These are phyloP conservation scores for Erpornis zantholeuca DNA, from an alignment of 2,113 vertebrate species.

Conservation along the genomic window DNA sequence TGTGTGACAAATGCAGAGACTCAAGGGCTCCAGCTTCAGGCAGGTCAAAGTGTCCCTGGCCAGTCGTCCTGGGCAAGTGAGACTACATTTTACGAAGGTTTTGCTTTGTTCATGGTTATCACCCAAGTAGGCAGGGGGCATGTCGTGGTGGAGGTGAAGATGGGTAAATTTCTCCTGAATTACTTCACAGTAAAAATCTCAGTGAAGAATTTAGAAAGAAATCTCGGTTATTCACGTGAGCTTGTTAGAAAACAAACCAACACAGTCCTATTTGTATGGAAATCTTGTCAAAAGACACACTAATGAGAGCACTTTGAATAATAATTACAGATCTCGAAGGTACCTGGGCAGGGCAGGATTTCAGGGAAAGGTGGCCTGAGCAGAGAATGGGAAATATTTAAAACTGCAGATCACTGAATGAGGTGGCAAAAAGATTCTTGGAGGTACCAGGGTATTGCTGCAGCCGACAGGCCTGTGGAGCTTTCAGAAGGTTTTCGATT, in stretches of 20 bases:
- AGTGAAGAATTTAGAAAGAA: neutral
- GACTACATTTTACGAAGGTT: neutral
- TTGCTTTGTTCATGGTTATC: fast-evolving
- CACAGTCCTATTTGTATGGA: neutral
- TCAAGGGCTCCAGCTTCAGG: neutral
- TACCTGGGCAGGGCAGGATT: neutral
- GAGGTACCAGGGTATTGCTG: neutral
- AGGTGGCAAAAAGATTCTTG: neutral
- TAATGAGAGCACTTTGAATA: neutral
- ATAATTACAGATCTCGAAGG: neutral
- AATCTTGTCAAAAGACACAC: neutral
- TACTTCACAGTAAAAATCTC: neutral
- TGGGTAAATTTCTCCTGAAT: neutral
- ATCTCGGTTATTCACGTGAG: fast-evolving
- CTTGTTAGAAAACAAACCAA: neutral
- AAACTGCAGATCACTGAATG: neutral
- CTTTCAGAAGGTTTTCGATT: neutral
- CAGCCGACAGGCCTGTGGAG: too few species aligned
- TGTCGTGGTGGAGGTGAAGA: neutral
- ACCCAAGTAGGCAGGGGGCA: neutral
- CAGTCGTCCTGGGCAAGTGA: neutral
- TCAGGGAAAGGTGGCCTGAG: neutral
- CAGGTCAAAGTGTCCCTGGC: neutral
- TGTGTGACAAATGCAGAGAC: neutral
- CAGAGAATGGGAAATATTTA: neutral